A percentile compares a stretch with the other conserved stretches of the same genome.
These are phyloP conservation scores for Aspidapion aeneum DNA, from an alignment of 2,888 invertebrate genomes.

Conservation along the genomic window DNA sequence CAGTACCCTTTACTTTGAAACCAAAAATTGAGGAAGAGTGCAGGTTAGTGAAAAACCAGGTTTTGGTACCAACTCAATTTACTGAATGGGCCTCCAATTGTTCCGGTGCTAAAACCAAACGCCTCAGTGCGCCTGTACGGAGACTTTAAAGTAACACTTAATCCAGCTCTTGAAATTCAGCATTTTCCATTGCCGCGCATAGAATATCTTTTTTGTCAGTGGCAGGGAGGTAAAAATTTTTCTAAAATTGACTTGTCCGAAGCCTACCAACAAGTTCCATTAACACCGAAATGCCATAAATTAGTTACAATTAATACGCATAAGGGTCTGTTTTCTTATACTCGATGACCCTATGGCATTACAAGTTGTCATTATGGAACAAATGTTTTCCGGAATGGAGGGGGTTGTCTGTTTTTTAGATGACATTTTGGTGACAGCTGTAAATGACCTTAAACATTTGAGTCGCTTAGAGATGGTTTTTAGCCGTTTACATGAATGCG, in stretches of 20 bases:
- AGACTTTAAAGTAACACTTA: conserved; percentile 30
- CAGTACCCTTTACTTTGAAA: conserved; percentile 22
- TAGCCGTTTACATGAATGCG: not conserved
- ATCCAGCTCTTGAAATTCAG: too few relatives aligned
- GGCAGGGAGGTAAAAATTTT: conserved; percentile 29
- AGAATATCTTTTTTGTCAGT: too few relatives aligned
- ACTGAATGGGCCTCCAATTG: conserved; percentile 11
- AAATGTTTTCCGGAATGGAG: conserved; percentile 23
- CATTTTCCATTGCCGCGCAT: too few relatives aligned
- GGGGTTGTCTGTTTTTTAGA: conserved; percentile 32
- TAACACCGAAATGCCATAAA: conserved; percentile 15
- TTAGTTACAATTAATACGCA: too few relatives aligned
- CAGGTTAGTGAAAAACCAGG: too few relatives aligned
- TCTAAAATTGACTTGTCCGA: conserved; percentile 22
- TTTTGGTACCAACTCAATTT: conserved; percentile 12
- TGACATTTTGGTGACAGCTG: conserved; percentile 32
- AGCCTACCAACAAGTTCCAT: conserved; percentile 11
- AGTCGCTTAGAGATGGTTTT: not conserved
- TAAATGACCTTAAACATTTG: too few relatives aligned
- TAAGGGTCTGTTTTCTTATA: conserved; percentile 33
- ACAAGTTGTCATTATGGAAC: conserved; percentile 36
- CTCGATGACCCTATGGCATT: too few relatives aligned
- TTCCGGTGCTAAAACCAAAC: conserved; percentile 9
- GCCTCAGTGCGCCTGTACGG: conserved; percentile 18
- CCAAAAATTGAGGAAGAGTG: conserved; percentile 20